phyloP scores from a whole-genome alignment of 2,797 vertebrate genomes.

The Rhyacichthys aspro region DNA sequence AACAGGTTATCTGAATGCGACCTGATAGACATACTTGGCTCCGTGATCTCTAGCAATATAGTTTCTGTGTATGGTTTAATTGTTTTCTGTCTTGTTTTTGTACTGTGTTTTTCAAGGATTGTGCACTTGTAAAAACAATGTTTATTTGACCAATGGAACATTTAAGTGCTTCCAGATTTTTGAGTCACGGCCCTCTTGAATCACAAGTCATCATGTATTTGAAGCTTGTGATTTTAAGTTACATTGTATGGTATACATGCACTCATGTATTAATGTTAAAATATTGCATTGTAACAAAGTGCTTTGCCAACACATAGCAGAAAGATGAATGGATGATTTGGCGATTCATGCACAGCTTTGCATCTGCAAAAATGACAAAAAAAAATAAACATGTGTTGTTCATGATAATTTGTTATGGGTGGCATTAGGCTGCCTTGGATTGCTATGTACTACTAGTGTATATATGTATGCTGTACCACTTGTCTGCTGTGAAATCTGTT shows the following conservation, averaged over 20 bases:
- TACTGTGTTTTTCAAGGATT: slow-evolving; percentile 72
- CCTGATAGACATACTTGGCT: slow-evolving; percentile 79
- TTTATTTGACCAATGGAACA: slow-evolving; percentile 62
- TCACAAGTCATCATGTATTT: slow-evolving; percentile 67
- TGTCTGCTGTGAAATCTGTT: slow-evolving; percentile 78
- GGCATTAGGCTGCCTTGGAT: slow-evolving; percentile 75
- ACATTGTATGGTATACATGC: slow-evolving; percentile 67
- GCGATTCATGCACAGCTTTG: slow-evolving; percentile 76
- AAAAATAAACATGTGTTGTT: slow-evolving; percentile 63
- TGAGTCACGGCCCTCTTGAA: slow-evolving; percentile 42
- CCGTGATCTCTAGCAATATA: slow-evolving; percentile 78
- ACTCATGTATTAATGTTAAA: slow-evolving; percentile 74
- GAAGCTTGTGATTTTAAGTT: slow-evolving; percentile 71
- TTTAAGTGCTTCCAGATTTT: slow-evolving; percentile 78
- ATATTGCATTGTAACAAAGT: slow-evolving; percentile 77
- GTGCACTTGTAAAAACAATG: slow-evolving; percentile 45
- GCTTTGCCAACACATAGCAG: slow-evolving; percentile 74
- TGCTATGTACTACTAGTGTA: slow-evolving; percentile 77
- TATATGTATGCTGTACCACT: slow-evolving; percentile 79
- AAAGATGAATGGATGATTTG: slow-evolving; percentile 50
- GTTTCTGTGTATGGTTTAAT: slow-evolving; percentile 69
- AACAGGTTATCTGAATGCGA: slow-evolving; percentile 78
- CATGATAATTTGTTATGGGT: slow-evolving; percentile 73
- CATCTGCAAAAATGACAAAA: slow-evolving; percentile 56
- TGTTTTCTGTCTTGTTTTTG: slow-evolving; percentile 73